Conservation (phyloP, 2,797 vertebrate genomes). For the Pseudomugil tenellus region DNA sequence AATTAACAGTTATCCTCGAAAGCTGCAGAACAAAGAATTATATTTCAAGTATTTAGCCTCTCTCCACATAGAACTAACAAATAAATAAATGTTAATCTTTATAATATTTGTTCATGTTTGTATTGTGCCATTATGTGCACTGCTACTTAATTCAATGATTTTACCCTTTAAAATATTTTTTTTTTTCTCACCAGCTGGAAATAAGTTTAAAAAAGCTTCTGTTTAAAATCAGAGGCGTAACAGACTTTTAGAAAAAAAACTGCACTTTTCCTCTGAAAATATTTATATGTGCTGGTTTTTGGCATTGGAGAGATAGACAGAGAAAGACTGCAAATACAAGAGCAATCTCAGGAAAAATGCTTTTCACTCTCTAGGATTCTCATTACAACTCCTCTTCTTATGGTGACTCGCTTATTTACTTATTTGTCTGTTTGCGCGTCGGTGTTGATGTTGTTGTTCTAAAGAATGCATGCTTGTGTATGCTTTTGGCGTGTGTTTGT, state of each 20-base stretch:
- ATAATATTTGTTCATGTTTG: conserved; percentile 22
- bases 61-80: not conserved
- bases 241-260: conserved; percentile 55
- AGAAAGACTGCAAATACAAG: conserved; percentile 8
- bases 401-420: conserved; percentile 49
- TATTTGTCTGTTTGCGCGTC: conserved; percentile 31
- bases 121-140: not conserved
- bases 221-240: conserved; percentile 60
- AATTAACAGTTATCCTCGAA: conserved; percentile 77
- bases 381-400: conserved; percentile 36
- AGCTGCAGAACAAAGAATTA: conserved; percentile 56
- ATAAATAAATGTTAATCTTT: not conserved
- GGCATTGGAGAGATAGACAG: conserved; percentile 1
- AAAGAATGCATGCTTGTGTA: conserved; percentile 20
- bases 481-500: conserved; percentile 33
- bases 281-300: conserved; percentile 27
- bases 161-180: conserved; percentile 62
- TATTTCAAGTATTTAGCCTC: conserved; percentile 19
- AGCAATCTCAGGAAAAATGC: conserved; percentile 30
- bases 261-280: conserved; percentile 31
- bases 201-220: conserved; percentile 60
- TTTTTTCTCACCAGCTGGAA: conserved; percentile 55
- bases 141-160: conserved; percentile 55
- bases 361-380: conserved; percentile 41
- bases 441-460: conserved; percentile 29